Conservation (phyloP, 2,888 invertebrate genomes). For the Chloromyia formosa region DNA sequence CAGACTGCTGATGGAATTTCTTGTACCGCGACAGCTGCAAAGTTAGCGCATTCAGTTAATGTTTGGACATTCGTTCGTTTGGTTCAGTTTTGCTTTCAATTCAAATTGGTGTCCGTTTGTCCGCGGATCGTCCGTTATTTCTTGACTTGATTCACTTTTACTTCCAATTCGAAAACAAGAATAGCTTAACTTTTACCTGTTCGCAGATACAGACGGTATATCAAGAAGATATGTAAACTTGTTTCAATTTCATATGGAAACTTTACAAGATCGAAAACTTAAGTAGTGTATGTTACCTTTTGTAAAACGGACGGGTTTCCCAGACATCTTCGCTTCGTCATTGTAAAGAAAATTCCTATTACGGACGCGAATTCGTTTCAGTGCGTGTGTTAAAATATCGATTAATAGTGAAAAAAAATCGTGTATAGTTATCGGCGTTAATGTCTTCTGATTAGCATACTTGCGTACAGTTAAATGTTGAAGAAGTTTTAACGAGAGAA, state of each 20-base stretch:
- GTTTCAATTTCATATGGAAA: constrained; percentile 28
- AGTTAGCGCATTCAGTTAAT: constrained; percentile 47
- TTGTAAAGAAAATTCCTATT: constrained; percentile 24
- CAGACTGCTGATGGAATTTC: constrained; percentile 40
- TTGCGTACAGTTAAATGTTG: constrained; percentile 13
- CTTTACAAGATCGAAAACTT: constrained; percentile 11
- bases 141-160: background rate
- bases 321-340: background rate
- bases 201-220: background rate
- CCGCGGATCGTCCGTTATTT: constrained; percentile 11
- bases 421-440: background rate
- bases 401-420: constrained; percentile 33
- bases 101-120: constrained; percentile 35
- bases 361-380: constrained; percentile 10
- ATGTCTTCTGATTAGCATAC: constrained; percentile 15
- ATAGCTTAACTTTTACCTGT: constrained; percentile 27
- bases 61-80: constrained; percentile 46
- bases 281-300: constrained; percentile 18
- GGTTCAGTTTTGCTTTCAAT: constrained; percentile 47
- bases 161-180: constrained; percentile 16
- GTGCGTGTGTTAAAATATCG: background rate
- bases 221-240: constrained; percentile 29
- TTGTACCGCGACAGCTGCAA: constrained; percentile 41
- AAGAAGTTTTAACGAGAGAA: constrained; percentile 41
- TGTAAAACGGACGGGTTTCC: background rate